Evolutionary conservation across 2,888 invertebrate species (phyloP).

Genomic region (Alitta virens): DNA sequence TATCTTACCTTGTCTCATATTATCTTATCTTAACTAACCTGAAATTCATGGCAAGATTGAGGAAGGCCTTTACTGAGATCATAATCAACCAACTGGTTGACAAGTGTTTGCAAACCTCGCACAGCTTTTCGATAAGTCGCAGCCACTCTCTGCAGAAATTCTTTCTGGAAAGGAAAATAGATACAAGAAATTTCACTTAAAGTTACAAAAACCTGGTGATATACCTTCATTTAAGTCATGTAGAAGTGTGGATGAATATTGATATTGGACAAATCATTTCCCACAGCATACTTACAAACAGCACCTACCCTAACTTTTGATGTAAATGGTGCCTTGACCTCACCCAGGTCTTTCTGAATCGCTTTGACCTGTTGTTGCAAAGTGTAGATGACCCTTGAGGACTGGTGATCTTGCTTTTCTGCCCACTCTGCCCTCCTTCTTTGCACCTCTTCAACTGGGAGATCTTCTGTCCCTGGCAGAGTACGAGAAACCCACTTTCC

Average conservation of each 20-base stretch:
- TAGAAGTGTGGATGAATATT: background rate
- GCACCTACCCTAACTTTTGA: no score
- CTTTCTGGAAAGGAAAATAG: conserved; percentile 10
- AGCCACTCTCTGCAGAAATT: conserved; percentile 29
- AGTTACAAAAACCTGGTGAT: background rate
- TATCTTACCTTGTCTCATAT: no score
- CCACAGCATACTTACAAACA: no score
- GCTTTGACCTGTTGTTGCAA: conserved; percentile 45
- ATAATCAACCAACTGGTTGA: conserved; percentile 37
- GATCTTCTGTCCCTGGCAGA: conserved; percentile 26
- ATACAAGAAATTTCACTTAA: background rate
- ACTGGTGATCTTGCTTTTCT: conserved; percentile 42
- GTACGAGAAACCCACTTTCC: background rate
- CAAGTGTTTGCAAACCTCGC: conserved; percentile 47
- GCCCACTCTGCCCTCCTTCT: conserved; percentile 33
- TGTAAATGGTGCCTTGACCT: conserved; percentile 14
- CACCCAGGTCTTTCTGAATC: conserved; percentile 38
- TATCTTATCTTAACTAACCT: no score
- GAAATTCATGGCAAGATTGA: conserved; percentile 39
- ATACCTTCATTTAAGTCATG: background rate
- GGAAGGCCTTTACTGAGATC: conserved; percentile 40
- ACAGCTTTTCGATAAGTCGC: conserved; percentile 45
- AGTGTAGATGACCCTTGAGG: conserved; percentile 41
- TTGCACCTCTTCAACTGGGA: conserved; percentile 31
- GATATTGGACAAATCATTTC: background rate